phyloP scores from a whole-genome alignment of 2,888 invertebrate genomes.

The Pammene fasciana region DNA sequence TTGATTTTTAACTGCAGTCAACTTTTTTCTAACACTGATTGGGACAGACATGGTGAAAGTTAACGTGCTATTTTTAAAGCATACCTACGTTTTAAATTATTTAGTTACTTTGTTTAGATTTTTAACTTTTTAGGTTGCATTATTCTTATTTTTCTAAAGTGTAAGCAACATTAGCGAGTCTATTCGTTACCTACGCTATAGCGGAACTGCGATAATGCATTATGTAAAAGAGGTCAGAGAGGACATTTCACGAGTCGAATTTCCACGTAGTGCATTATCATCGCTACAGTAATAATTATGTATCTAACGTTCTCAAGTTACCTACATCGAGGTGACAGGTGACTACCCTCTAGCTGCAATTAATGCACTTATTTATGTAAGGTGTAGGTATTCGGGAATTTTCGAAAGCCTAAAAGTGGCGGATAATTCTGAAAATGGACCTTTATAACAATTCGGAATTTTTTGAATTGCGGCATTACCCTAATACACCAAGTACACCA shows the following conservation, averaged over 20 bases:
- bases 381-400: too few relatives aligned
- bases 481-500: too few relatives aligned
- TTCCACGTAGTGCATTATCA: slow-evolving; percentile 16
- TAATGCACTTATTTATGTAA: too few relatives aligned
- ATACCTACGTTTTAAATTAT: background rate
- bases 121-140: background rate
- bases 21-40: slow-evolving; percentile 8
- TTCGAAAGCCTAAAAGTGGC: too few relatives aligned
- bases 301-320: slow-evolving; percentile 11
- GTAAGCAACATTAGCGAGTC: background rate
- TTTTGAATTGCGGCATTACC: too few relatives aligned
- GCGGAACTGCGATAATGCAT: slow-evolving; percentile 7
- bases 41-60: slow-evolving; percentile 26
- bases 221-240: slow-evolving; percentile 37
- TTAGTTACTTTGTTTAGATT: background rate
- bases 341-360: background rate
- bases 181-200: slow-evolving; percentile 18
- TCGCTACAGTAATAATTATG: background rate
- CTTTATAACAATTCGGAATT: too few relatives aligned
- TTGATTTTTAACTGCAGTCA: slow-evolving; percentile 15
- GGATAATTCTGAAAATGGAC: too few relatives aligned
- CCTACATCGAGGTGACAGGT: background rate
- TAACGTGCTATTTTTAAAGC: slow-evolving; percentile 6
- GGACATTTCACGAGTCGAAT: slow-evolving; percentile 13
- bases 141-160: background rate